A percentile compares a stretch with the other conserved stretches of the same genome.
Conservation (phyloP, 2,888 invertebrate genomes). For the Idaea straminata region DNA sequence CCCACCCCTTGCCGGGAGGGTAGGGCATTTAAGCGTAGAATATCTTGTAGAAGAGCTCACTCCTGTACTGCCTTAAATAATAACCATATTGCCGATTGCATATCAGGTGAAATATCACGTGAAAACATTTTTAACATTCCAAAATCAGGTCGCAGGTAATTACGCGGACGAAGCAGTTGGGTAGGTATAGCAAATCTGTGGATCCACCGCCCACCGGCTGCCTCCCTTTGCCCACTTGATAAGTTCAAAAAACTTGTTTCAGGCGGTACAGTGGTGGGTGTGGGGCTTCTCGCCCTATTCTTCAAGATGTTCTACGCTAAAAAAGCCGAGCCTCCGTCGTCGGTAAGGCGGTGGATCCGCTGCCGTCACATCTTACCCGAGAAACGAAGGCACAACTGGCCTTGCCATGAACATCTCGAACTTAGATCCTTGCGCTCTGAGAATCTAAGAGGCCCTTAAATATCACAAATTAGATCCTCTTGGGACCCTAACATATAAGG, state of each 20-base stretch:
- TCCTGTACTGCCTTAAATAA: no score
- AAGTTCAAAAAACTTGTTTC: neutral
- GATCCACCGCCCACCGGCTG: neutral
- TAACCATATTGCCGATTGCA: no score
- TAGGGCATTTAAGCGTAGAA: no score
- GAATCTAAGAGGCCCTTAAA: neutral
- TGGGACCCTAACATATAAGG: neutral
- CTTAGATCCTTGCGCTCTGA: neutral
- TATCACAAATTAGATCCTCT: neutral
- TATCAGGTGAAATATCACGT: no score
- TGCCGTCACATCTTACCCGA: neutral
- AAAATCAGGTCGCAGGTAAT: no score
- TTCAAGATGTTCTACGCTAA: constrained; percentile 23
- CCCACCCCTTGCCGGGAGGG: no score
- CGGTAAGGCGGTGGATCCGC: neutral
- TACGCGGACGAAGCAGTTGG: no score
- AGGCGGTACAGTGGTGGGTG: constrained; percentile 18
- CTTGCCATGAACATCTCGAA: neutral
- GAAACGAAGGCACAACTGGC: neutral
- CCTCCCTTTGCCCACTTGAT: neutral
- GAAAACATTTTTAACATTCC: no score
- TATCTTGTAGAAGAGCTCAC: no score
- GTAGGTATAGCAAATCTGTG: neutral
- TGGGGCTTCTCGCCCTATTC: constrained; percentile 19
- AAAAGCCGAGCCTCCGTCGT: constrained; percentile 10